Base-by-base conservation (phyloP, 2,888 invertebrate species). In the Rhogogaster chlorosoma region DNA sequence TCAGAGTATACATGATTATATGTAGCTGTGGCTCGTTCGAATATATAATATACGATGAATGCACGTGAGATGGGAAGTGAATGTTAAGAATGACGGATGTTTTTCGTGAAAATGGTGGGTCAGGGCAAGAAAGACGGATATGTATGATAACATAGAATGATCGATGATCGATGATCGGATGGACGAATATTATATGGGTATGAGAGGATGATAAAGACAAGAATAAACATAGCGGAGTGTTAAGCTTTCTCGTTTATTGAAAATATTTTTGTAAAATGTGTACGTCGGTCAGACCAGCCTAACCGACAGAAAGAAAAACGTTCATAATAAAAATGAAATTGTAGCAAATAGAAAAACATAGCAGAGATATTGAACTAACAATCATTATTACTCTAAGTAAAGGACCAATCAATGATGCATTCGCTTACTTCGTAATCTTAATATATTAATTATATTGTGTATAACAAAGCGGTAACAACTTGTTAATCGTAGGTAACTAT, bases 401-500 rank as follows among this genome's bases (percentile, higher is more conserved):
- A 92, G 90, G 89, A 83, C 83, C 90, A 92, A 92, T 92, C 90
- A 92, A 92, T 90, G 91, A 92, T 91, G 91, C 89, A 57, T 57
- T 85, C 70, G 85, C 70, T 85, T 85, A 85, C 82, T 85, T 87
- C 87, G 89, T 91, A 92, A 92, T 92, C 90, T 92, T 93, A 92
- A 89, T 92, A 92, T 92, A 92, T 92, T 92, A 93, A 92, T 92
- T 92, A 92, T 92, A 92, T 92, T 90, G 92, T 93, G 92, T 92
- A 93, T 93, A 93, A 92, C 92, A 93, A 93, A 93, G 92, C 92
- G 92, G 92, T 92, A 93, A 93, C 92, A 93, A 93, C 92, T 92
- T 93, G 92, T 92, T 92, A 92, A 92, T 92, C 91, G 92, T 83
- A 83, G 49, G 83, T 92, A 92, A 92, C 92, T 92, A 92, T 92